These are phyloP conservation scores for Fissipunctia ypsillon DNA, from an alignment of 2,888 invertebrate species.

Conservation along the genomic window DNA sequence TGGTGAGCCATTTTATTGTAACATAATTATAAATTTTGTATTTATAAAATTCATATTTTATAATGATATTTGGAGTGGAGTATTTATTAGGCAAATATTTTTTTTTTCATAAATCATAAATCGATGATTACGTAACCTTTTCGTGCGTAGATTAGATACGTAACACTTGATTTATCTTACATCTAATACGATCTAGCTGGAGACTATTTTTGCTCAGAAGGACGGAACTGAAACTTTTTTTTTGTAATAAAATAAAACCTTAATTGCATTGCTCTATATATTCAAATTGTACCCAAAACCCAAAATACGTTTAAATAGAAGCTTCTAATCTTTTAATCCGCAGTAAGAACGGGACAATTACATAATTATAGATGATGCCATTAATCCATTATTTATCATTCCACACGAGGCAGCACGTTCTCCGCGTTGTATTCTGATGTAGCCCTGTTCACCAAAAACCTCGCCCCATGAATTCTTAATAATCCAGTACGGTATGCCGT, in stretches of 20 bases:
- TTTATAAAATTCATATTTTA: too few species aligned
- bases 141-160: not conserved
- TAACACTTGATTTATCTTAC: not conserved
- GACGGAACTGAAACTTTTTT: not conserved
- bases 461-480: slow-evolving; percentile 93
- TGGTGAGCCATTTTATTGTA: too few species aligned
- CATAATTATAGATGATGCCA: slow-evolving; percentile 29
- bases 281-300: slow-evolving; percentile 15
- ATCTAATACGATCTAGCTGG: not conserved
- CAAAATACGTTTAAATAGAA: not conserved
- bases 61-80: too few species aligned
- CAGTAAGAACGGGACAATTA: not conserved
- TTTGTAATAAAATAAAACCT: not conserved
- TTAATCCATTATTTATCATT: slow-evolving; percentile 27
- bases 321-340: not conserved
- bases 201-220: not conserved
- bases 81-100: too few species aligned
- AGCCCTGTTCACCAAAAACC: slow-evolving; percentile 94
- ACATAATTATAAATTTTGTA: too few species aligned
- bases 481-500: slow-evolving; percentile 61
- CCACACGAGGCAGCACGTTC: slow-evolving; percentile 90
- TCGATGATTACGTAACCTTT: not conserved
- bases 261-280: not conserved
- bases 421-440: slow-evolving; percentile 94
- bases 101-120: not conserved